Percentiles rank a stretch among this genome's conserved stretches.
These are phyloP conservation scores for Coelogynopora nodosa DNA, from an alignment of 2,888 invertebrate species.

Conservation along the genomic window DNA sequence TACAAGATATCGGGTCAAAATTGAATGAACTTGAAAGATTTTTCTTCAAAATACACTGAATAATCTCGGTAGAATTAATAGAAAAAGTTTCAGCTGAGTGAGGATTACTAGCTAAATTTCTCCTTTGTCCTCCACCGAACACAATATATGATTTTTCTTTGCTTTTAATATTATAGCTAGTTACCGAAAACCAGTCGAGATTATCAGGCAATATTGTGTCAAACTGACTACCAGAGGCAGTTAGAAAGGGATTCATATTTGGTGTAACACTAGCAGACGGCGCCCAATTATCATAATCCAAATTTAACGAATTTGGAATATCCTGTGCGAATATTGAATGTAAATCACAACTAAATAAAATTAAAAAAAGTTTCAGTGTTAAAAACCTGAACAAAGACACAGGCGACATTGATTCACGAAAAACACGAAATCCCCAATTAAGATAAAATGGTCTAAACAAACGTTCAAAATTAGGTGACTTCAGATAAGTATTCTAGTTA, in stretches of 20 bases:
- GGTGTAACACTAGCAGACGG: not conserved
- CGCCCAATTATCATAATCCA: not conserved
- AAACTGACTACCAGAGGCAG: not conserved
- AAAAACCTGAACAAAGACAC: not conserved
- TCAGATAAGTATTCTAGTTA: too few species aligned
- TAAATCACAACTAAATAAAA: not conserved
- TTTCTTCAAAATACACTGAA: not conserved
- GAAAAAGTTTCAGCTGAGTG: not conserved
- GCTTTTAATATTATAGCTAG: not conserved
- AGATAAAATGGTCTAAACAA: too few species aligned
- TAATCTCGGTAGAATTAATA: not conserved
- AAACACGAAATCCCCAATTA: too few species aligned
- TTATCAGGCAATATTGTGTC: not conserved
- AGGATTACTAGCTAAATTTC: not conserved
- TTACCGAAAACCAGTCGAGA: not conserved
- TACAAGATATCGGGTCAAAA: not conserved
- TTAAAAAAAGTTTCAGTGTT: not conserved
- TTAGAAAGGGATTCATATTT: not conserved
- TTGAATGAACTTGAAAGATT: not conserved
- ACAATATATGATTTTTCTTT: not conserved
- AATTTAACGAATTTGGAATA: not conserved
- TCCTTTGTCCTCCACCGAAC: not conserved
- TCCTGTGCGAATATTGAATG: not conserved
- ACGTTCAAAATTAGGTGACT: too few species aligned
- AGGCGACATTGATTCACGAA: too few species aligned